These are phyloP conservation scores for Lasioglossum villosulum DNA, from an alignment of 2,888 invertebrate genomes.

Conservation along the genomic window DNA sequence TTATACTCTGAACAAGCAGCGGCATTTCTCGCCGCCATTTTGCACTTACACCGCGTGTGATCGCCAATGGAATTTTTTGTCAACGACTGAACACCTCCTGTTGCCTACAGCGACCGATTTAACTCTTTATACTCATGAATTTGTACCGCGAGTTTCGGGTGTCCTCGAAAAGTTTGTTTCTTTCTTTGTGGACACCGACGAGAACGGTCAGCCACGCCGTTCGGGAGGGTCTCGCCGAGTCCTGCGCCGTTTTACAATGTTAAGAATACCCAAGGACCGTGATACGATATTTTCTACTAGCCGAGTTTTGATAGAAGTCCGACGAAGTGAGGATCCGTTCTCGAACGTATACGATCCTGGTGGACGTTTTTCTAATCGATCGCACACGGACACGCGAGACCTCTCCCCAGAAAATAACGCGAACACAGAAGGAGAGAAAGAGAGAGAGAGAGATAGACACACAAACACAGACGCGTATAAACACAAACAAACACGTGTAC, in stretches of 20 bases:
- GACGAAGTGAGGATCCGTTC: slow-evolving; percentile 24
- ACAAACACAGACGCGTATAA: not conserved
- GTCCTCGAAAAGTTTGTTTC: slow-evolving; percentile 22
- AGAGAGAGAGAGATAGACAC: not conserved
- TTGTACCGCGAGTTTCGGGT: slow-evolving; percentile 34
- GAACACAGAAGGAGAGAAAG: not conserved
- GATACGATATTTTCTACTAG: slow-evolving; percentile 59
- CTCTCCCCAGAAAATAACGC: not conserved
- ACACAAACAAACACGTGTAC: not conserved
- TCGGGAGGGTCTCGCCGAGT: slow-evolving; percentile 43
- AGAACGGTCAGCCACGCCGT: not conserved
- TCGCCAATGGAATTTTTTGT: slow-evolving; percentile 57
- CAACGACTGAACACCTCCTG: slow-evolving; percentile 42
- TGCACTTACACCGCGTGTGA: slow-evolving; percentile 17
- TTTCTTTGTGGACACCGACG: slow-evolving; percentile 12
- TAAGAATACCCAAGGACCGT: slow-evolving; percentile 8
- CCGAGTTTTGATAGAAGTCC: slow-evolving; percentile 50
- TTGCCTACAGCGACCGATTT: slow-evolving; percentile 29
- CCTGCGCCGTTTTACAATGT: slow-evolving; percentile 30
- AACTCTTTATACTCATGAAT: slow-evolving; percentile 58
- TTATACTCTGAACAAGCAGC: slow-evolving; percentile 32
- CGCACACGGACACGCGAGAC: slow-evolving; percentile 41
- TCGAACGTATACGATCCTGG: slow-evolving; percentile 38
- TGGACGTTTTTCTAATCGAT: slow-evolving; percentile 36
- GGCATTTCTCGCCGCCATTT: slow-evolving; percentile 29